phyloP scores from a whole-genome alignment of 2,797 vertebrate genomes.

The Amblyopsis hoosieri region DNA sequence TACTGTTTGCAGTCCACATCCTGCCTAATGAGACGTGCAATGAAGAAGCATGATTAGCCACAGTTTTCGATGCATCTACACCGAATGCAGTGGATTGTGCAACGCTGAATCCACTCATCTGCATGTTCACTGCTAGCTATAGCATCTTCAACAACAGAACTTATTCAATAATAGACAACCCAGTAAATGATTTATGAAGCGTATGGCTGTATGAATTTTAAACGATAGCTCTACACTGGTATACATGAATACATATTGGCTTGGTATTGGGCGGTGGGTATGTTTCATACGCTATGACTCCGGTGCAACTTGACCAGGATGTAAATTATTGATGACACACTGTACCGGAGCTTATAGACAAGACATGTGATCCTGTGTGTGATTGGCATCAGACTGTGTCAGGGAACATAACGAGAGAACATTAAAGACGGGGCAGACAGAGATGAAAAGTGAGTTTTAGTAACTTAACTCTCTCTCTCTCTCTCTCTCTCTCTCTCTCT shows the following conservation, averaged over 20 bases:
- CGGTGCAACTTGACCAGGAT: constrained; percentile 16
- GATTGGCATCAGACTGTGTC: constrained; percentile 11
- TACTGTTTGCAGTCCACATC: constrained; percentile 67
- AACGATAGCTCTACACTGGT: constrained; percentile 7
- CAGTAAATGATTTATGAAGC: constrained; percentile 38
- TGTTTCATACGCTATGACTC: constrained; percentile 1
- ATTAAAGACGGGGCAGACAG: not conserved
- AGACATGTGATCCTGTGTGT: constrained; percentile 37
- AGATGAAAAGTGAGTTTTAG: not conserved
- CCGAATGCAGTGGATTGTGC: constrained; percentile 26
- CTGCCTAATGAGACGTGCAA: constrained; percentile 60
- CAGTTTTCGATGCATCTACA: constrained; percentile 41
- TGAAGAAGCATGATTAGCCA: constrained; percentile 44
- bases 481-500: not conserved
- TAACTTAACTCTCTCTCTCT: not conserved
- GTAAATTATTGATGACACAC: constrained; percentile 55
- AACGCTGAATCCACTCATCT: constrained; percentile 34
- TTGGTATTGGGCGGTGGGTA: not conserved
- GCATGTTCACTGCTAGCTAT: constrained; percentile 16
- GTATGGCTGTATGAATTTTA: not conserved
- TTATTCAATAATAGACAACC: constrained; percentile 15
- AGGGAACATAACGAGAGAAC: constrained; percentile 5
- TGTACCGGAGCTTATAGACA: not conserved
- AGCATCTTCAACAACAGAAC: constrained; percentile 15
- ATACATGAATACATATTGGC: constrained; percentile 12